phyloP scores from a whole-genome alignment of 2,113 vertebrate species.

The Mus spicilegus region DNA sequence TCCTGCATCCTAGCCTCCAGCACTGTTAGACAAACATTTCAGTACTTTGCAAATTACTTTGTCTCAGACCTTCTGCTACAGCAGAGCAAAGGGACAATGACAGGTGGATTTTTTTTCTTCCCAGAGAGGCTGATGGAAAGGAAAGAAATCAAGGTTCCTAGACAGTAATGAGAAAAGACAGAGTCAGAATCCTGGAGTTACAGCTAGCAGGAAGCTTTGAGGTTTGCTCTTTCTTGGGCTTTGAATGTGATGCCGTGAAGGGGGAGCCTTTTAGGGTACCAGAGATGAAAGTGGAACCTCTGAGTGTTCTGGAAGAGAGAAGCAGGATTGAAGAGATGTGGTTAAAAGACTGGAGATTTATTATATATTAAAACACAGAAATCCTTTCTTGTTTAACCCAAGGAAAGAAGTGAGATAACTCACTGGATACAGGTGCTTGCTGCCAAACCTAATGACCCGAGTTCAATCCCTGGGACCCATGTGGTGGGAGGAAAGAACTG shows the following conservation, averaged over 20 bases:
- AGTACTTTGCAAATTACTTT: neutral
- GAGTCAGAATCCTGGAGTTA: neutral
- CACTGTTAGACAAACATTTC: neutral
- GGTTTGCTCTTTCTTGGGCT: neutral
- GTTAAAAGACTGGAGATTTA: neutral
- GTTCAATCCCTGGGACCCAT: neutral
- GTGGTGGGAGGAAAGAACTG: neutral
- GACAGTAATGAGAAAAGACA: neutral
- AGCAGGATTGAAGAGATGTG: neutral
- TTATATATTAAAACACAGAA: neutral
- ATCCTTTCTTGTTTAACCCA: neutral
- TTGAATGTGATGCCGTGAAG: neutral
- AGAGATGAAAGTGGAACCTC: neutral
- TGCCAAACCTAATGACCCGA: neutral
- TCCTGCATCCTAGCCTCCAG: neutral
- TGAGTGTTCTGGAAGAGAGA: neutral
- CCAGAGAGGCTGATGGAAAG: neutral
- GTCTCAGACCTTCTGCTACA: neutral
- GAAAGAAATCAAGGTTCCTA: neutral
- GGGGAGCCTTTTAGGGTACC: neutral
- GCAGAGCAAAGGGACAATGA: neutral
- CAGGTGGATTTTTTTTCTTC: neutral
- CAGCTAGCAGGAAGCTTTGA: neutral
- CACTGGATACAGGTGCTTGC: neutral
- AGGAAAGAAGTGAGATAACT: neutral